These are phyloP conservation scores for Rousettus leschenaultii DNA, from an alignment of 2,113 vertebrate species.

Conservation along the genomic window DNA sequence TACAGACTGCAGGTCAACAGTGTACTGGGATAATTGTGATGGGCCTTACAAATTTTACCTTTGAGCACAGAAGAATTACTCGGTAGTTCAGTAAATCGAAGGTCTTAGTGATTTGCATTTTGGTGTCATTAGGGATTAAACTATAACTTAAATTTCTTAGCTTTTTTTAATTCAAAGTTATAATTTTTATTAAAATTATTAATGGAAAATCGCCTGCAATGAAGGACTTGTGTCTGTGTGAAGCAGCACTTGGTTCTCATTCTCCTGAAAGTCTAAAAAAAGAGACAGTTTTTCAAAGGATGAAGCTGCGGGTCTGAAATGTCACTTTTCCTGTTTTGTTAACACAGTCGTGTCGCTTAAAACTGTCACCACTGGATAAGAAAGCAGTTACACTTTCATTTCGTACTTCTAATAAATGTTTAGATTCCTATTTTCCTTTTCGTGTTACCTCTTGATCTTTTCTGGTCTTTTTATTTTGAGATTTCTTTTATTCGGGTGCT, in stretches of 20 bases:
- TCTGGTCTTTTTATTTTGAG: slow-evolving; percentile 11
- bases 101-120: background rate
- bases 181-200: slow-evolving; percentile 34
- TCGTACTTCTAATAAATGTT: slow-evolving; percentile 38
- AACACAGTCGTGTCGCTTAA: background rate
- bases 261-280: slow-evolving; percentile 23
- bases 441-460: slow-evolving; percentile 28
- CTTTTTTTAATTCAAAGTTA: slow-evolving; percentile 13
- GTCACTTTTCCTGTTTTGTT: background rate
- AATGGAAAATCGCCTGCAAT: background rate
- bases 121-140: background rate
- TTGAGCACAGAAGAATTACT: background rate
- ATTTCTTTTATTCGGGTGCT: slow-evolving; percentile 22
- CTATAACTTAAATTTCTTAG: background rate
- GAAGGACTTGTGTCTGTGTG: background rate
- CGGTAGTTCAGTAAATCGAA: background rate
- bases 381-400: background rate
- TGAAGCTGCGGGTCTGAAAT: background rate
- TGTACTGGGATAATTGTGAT: background rate
- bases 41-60: background rate
- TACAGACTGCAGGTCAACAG: background rate
- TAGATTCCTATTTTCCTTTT: slow-evolving; percentile 3
- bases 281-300: slow-evolving; percentile 25
- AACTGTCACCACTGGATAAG: background rate
- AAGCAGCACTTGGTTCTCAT: slow-evolving; percentile 4